Evolutionary conservation across 2,113 vertebrate species (phyloP), one percentile per base, ranked within the genome.

Genomic region (Tichodroma muraria): DNA sequence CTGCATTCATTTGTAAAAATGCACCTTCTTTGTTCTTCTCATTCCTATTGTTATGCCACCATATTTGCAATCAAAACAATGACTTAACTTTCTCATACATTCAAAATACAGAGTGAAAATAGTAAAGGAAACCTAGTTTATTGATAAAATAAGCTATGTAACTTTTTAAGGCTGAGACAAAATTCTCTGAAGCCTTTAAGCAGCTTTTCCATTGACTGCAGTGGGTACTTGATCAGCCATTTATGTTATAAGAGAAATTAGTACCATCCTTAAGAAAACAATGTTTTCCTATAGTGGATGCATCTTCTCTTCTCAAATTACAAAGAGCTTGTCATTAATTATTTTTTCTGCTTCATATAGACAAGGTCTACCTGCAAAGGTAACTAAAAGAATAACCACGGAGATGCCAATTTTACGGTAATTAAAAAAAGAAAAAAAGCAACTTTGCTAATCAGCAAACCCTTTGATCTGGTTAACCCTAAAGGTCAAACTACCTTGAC

Each of bases 391-490:
- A 84, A 84, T 64, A 87, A 94, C 89, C 87, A 93, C 85, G 88
- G 93, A 96, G 96, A 94, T 16, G 44, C 92, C 95, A 96, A 97
- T 97, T 97, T 98, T 96, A 92, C 37, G 95, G 97, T 97, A 96
- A 97, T 98, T 98, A 96, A 94, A 95, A 92, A 95, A 91, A 80
- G 47, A 79, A 94, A 95, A 96, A 93, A 96, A 80, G 85, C 88
- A 94, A 94, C 95, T 97, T 84, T 89, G 91, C 95, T 96, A 94
- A 95, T 97, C 96, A 94, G 94, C 65, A 77, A 96, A 93, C 91
- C 59, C 97, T 98, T 98, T 98, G 98, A 98, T 98, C 97, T 98
- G 87, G 97, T 98, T 97, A 98, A 98, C 98, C 98, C 96, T 89
- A 97, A 96, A 98, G 98, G 97, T 98, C 97, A 98, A 97, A 96